A percentile compares a stretch with the other conserved stretches of the same genome.
Conservation (phyloP, 2,797 vertebrate species). For the Picus viridis region DNA sequence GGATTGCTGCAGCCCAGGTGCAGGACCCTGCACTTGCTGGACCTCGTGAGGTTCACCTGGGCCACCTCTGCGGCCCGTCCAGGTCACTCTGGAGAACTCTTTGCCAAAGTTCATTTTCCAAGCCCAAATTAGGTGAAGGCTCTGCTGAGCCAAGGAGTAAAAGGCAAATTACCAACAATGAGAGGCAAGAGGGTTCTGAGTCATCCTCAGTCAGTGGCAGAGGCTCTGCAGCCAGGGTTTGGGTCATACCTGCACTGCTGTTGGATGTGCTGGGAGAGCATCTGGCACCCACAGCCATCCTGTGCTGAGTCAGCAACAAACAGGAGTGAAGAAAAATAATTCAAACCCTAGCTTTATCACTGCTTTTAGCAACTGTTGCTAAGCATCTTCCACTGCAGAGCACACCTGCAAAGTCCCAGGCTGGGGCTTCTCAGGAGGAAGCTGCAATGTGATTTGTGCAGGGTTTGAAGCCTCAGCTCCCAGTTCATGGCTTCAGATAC, state of each 20-base stretch:
- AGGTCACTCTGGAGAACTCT: background rate
- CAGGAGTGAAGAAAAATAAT: conserved; percentile 1
- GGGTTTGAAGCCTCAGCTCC: background rate
- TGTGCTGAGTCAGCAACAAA: conserved; percentile 45
- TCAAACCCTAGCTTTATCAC: background rate
- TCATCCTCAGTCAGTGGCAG: background rate
- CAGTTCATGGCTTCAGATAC: background rate
- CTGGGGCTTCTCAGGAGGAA: background rate
- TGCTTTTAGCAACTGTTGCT: background rate
- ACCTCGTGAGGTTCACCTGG: too few species aligned
- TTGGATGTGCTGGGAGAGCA: background rate
- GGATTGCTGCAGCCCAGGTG: too few species aligned
- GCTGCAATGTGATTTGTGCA: background rate
- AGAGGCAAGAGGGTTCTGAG: conserved; percentile 9
- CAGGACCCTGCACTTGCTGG: too few species aligned
- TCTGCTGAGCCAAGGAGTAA: background rate
- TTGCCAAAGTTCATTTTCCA: background rate
- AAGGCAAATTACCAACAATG: background rate
- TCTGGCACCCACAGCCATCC: background rate
- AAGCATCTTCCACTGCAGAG: background rate
- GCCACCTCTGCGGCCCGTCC: too few species aligned
- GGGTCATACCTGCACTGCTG: conserved; percentile 9
- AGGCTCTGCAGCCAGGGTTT: background rate
- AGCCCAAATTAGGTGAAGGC: background rate
- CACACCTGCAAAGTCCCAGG: conserved; percentile 9